phyloP scores from a whole-genome alignment of 2,888 invertebrate species.

The Itoplectis maculator region DNA sequence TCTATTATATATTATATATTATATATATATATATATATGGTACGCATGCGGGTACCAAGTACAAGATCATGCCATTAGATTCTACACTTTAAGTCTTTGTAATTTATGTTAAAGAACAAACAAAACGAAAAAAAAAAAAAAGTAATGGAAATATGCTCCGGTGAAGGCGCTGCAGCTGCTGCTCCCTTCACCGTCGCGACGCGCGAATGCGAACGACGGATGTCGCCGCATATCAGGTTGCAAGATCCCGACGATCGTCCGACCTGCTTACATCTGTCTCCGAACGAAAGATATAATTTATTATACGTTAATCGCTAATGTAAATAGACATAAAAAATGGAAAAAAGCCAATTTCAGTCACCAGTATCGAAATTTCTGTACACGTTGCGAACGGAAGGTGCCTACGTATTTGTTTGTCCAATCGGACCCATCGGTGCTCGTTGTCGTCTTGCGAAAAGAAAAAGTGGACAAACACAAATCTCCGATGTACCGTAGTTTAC shows the following conservation, averaged over 20 bases:
- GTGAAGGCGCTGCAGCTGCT: conserved; percentile 35
- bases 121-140: conserved; percentile 45
- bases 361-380: conserved; percentile 38
- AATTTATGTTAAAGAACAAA: conserved; percentile 56
- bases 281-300: conserved; percentile 49
- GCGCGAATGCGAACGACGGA: conserved; percentile 38
- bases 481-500: not conserved
- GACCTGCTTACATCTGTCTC: conserved; percentile 51
- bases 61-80: conserved; percentile 73
- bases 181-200: conserved; percentile 34
- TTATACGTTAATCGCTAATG: conserved; percentile 50
- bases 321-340: conserved; percentile 44
- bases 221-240: conserved; percentile 66
- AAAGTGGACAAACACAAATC: not conserved
- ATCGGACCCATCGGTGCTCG: conserved; percentile 17
- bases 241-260: conserved; percentile 52
- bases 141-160: conserved; percentile 30
- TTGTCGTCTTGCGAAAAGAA: not conserved
- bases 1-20: too few species aligned
- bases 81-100: conserved; percentile 69
- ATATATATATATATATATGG: too few species aligned
- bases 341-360: conserved; percentile 27
- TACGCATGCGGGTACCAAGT: conserved; percentile 70
- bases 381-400: conserved; percentile 27
- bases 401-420: conserved; percentile 46